Percentiles rank a stretch among this genome's conserved stretches.
Conservation (phyloP, 1,140 invertebrate species). For the Homarus americanus region DNA sequence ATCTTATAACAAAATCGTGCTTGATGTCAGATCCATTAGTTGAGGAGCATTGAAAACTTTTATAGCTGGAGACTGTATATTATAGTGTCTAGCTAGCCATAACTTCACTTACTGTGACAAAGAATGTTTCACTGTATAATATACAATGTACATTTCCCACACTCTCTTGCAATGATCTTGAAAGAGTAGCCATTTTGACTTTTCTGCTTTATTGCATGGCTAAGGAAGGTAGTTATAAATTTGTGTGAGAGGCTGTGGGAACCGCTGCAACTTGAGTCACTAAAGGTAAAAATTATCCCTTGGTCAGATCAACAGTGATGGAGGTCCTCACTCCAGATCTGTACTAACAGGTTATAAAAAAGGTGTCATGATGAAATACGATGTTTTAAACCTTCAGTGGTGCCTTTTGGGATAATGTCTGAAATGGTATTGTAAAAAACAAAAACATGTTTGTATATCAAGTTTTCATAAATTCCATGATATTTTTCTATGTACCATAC, state of each 20-base stretch:
- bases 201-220: slow-evolving; percentile 42
- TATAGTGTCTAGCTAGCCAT: slow-evolving; percentile 26
- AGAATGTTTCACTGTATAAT: slow-evolving; percentile 37
- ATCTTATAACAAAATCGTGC: not conserved
- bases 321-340: not conserved
- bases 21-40: slow-evolving; percentile 10
- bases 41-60: not conserved
- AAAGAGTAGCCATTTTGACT: slow-evolving; percentile 44
- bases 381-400: slow-evolving; percentile 43
- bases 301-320: not conserved
- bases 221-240: slow-evolving; percentile 23
- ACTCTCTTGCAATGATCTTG: slow-evolving; percentile 40
- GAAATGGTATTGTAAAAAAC: slow-evolving; percentile 62
- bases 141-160: slow-evolving; percentile 40
- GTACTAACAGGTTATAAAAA: not conserved
- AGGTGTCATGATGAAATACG: not conserved
- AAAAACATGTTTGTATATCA: slow-evolving; percentile 62
- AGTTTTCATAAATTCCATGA: slow-evolving; percentile 58
- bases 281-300: not conserved
- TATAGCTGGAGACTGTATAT: slow-evolving; percentile 39
- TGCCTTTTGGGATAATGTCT: slow-evolving; percentile 64
- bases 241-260: slow-evolving; percentile 24
- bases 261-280: slow-evolving; percentile 9
- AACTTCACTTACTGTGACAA: slow-evolving; percentile 19
- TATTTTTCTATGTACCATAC: slow-evolving; percentile 63